These are phyloP conservation scores for Apotomis capreana DNA, from an alignment of 2,888 invertebrate species.

Conservation along the genomic window DNA sequence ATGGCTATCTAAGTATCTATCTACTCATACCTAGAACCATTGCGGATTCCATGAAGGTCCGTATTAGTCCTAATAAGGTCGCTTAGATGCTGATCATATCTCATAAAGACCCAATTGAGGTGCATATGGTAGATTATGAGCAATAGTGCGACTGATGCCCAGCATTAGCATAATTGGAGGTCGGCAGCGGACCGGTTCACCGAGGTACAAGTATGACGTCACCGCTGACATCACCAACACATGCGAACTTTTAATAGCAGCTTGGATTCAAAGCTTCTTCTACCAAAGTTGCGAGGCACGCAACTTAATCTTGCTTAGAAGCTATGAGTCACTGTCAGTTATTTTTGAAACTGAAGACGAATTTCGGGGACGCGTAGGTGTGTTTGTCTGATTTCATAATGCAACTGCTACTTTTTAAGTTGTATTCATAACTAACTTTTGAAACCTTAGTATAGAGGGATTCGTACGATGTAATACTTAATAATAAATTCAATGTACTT, in stretches of 20 bases:
- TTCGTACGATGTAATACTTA: no score
- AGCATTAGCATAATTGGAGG: conserved; percentile 79
- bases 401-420: no score
- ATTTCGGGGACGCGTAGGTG: background rate
- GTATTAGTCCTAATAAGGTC: conserved; percentile 11
- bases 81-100: conserved; percentile 19
- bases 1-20: no score
- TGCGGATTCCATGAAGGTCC: background rate
- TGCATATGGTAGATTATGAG: conserved; percentile 45
- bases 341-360: conserved; percentile 7
- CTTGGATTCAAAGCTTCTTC: conserved; percentile 13
- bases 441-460: no score
- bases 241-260: conserved; percentile 36
- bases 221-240: conserved; percentile 69
- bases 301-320: conserved; percentile 5
- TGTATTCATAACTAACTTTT: no score
- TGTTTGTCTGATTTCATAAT: no score
- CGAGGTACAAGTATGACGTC: conserved; percentile 69
- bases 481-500: no score
- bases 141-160: conserved; percentile 55
- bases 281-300: conserved; percentile 7
- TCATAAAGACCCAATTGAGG: conserved; percentile 47
- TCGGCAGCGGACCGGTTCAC: conserved; percentile 70
- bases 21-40: background rate
- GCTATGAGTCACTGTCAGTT: background rate